Percentiles rank a stretch among this genome's conserved stretches.
Conservation (phyloP, 2,113 vertebrate genomes). For the Pseudorectes ferrugineus region DNA sequence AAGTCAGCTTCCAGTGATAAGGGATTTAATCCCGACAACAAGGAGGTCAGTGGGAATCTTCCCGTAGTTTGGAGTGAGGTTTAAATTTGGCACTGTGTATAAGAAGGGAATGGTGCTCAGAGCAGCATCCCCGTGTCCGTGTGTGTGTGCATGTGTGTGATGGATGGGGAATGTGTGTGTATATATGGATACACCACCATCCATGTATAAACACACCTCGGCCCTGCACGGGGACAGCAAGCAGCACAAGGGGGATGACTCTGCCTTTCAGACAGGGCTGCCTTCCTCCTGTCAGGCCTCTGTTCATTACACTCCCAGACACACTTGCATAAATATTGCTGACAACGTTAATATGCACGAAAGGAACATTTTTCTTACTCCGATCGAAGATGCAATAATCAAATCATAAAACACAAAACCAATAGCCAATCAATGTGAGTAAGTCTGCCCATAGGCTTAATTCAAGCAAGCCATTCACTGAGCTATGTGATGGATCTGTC, state of each 20-base stretch:
- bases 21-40: not conserved
- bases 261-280: not conserved
- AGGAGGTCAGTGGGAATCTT: not conserved
- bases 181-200: not conserved
- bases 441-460: conserved; percentile 67
- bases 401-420: conserved; percentile 71
- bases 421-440: conserved; percentile 64
- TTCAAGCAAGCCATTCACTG: conserved; percentile 81
- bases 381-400: conserved; percentile 59
- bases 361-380: not conserved
- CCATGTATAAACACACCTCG: conserved; percentile 15
- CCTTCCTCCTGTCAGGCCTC: not conserved
- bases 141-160: not conserved
- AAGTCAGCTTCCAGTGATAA: not conserved
- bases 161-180: conserved; percentile 4
- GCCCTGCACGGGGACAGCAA: conserved; percentile 6
- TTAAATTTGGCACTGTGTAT: not conserved
- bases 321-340: not conserved
- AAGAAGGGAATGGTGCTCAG: not conserved
- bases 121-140: not conserved
- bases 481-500: conserved; percentile 75
- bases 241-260: conserved; percentile 25
- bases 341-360: not conserved
- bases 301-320: not conserved
- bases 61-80: not conserved